Evolutionary conservation across 1,140 invertebrate genomes (phyloP).

Genomic region (Pseudachorutes palmiensis): DNA sequence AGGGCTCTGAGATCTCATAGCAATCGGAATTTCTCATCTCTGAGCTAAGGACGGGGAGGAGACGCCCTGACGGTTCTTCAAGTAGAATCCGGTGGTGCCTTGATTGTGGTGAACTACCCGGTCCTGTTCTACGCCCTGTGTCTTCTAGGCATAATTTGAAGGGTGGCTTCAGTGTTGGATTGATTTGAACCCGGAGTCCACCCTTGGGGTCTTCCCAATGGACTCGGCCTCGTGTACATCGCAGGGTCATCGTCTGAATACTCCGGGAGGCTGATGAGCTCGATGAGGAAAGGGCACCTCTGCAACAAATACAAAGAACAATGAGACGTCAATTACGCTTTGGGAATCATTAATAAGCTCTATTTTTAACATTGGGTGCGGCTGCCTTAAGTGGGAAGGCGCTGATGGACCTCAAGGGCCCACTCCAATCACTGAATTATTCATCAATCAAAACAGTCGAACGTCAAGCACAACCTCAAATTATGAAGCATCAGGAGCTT

Average conservation of each 20-base stretch:
- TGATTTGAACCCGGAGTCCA: slow-evolving; percentile 7
- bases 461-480: too few relatives aligned
- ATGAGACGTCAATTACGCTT: neutral
- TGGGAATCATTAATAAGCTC: neutral
- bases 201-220: neutral
- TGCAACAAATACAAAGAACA: slow-evolving; percentile 6
- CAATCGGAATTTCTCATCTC: neutral
- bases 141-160: slow-evolving; percentile 1
- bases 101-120: neutral
- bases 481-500: too few relatives aligned
- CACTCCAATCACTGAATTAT: too few relatives aligned
- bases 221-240: neutral
- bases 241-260: slow-evolving; percentile 2
- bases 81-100: slow-evolving; percentile 5
- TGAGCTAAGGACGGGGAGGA: neutral
- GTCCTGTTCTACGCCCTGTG: neutral
- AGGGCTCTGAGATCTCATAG: neutral
- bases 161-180: neutral
- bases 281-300: neutral
- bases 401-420: neutral
- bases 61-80: neutral
- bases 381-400: neutral
- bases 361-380: slow-evolving; percentile 1
- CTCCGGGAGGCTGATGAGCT: neutral
- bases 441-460: slow-evolving; percentile 8